phyloP scores from a whole-genome alignment of 2,797 vertebrate genomes.

The Jordanella pulchra region DNA sequence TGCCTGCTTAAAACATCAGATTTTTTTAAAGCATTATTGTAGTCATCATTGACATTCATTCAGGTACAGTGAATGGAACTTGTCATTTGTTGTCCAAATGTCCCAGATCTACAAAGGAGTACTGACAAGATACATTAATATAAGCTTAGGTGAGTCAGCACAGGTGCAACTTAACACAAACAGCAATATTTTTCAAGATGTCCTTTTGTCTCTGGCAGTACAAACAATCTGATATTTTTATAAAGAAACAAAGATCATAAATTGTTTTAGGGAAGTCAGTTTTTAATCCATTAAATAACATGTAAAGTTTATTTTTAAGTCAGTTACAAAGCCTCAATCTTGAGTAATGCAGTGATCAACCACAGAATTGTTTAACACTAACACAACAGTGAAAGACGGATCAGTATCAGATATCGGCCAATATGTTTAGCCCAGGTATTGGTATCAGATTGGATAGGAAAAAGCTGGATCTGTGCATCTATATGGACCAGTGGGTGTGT shows the following conservation, averaged over 20 bases:
- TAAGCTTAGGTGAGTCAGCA: constrained; percentile 19
- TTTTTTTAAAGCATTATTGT: no score
- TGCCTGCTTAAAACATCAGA: no score
- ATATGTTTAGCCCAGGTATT: no score
- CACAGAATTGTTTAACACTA: constrained; percentile 9
- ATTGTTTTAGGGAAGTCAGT: constrained; percentile 15
- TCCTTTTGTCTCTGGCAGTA: constrained; percentile 22
- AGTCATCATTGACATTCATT: no score
- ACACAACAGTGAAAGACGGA: background rate
- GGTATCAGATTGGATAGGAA: no score
- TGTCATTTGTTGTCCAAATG: no score
- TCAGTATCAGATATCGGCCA: no score
- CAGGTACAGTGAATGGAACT: no score
- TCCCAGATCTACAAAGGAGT: background rate
- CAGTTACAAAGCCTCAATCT: background rate
- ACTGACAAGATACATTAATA: constrained; percentile 19
- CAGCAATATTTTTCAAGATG: constrained; percentile 37
- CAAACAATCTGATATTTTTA: constrained; percentile 37
- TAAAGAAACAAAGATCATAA: constrained; percentile 32
- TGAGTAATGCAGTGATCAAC: constrained; percentile 9
- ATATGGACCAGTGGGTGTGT: constrained; percentile 19
- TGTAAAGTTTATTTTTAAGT: constrained; percentile 18
- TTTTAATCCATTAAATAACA: constrained; percentile 20
- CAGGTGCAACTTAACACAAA: constrained; percentile 47
- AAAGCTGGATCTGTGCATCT: no score